Evolutionary conservation across 2,113 vertebrate species (phyloP).

Genomic region (Paedocypris sp.): DNA sequence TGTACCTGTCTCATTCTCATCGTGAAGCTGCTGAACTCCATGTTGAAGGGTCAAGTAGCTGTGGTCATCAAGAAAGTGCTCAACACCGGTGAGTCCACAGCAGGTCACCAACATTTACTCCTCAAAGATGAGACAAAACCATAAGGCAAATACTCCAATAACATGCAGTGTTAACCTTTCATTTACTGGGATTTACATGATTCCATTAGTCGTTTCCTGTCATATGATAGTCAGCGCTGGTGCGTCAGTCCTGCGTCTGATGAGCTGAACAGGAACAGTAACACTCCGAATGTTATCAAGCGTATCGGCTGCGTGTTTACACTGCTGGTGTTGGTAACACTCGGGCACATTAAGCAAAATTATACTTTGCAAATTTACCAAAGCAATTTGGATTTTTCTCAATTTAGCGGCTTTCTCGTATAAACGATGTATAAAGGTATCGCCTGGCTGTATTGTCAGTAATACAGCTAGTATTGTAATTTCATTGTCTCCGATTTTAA

Average conservation of each 20-base stretch:
- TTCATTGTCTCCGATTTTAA: not conserved
- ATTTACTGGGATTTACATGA: not conserved
- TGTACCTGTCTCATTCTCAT: conserved; percentile 87
- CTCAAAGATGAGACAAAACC: not conserved
- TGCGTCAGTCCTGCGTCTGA: conserved; percentile 43
- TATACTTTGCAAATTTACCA: too few species aligned
- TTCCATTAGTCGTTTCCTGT: conserved; percentile 38
- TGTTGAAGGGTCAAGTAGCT: conserved; percentile 88
- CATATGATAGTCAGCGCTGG: conserved; percentile 53
- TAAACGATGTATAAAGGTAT: too few species aligned
- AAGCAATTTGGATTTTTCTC: too few species aligned
- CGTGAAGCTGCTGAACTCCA: conserved; percentile 88
- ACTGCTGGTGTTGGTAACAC: conserved; percentile 30
- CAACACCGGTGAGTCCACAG: conserved; percentile 74
- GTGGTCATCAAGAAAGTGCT: conserved; percentile 89
- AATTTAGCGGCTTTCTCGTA: too few species aligned
- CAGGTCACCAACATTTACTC: not conserved
- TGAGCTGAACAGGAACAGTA: conserved; percentile 50
- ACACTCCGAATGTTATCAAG: conserved; percentile 30
- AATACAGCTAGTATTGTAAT: not conserved
- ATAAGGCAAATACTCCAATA: not conserved
- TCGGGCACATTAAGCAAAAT: conserved; percentile 49
- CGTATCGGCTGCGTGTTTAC: not conserved
- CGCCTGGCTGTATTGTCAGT: too few species aligned
- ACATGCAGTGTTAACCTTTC: accelerated